Evolutionary conservation across 35 echinoderm and acorn worm species (phyloP).

Genomic region (Amphiura filiformis): DNA sequence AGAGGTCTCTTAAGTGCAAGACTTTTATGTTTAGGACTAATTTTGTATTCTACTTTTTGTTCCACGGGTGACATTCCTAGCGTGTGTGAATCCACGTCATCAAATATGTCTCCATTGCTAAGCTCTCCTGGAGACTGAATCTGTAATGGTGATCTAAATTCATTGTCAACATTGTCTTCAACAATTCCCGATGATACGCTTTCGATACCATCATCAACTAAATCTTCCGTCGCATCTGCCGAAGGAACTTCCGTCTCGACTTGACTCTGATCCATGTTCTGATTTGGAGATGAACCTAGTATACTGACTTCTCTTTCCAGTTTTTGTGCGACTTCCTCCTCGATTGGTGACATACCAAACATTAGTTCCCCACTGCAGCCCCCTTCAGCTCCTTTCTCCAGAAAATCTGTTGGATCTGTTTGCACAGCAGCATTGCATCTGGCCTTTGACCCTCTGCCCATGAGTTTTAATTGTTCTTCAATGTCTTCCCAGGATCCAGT

Average conservation of each 20-base stretch:
- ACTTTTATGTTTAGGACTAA: background rate
- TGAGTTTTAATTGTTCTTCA: slow-evolving; percentile 62
- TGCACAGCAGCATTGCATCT: background rate
- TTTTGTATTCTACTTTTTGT: background rate
- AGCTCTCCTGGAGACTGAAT: background rate
- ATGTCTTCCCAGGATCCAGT: slow-evolving; percentile 84
- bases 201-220: background rate
- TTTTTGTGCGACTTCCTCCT: background rate
- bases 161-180: too few species aligned
- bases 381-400: background rate
- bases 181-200: background rate
- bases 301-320: slow-evolving; percentile 55
- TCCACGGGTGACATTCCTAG: background rate
- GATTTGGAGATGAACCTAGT: slow-evolving; percentile 66
- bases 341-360: background rate
- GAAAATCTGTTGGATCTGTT: background rate
- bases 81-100: background rate
- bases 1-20: background rate
- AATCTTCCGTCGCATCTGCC: background rate
- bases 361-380: background rate
- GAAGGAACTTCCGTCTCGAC: background rate
- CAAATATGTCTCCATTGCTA: background rate
- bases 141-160: background rate
- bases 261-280: background rate
- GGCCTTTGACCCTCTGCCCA: slow-evolving; percentile 2